Evolutionary conservation across 2,113 vertebrate species (phyloP), one percentile per base, ranked within the genome.

Genomic region (Cathartes aura): DNA sequence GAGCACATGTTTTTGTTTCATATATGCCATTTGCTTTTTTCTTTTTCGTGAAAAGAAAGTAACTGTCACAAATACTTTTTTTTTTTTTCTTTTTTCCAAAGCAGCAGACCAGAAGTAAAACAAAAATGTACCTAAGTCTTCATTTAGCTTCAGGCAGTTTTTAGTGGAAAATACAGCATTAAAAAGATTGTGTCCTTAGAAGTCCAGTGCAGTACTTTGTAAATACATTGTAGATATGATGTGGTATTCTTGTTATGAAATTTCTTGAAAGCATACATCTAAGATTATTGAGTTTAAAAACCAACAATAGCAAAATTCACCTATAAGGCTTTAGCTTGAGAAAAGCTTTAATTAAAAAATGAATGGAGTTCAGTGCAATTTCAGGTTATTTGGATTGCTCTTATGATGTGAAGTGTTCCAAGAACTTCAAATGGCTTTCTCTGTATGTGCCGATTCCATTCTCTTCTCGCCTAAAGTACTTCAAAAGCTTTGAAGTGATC

Each of bases 401-500:
- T 94, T 96, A 40, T 9, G 36, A 43, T 80, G 43, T 82, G 80
- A 96, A 95, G 82, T 94, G 90, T 96, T 95, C 67, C 64, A 76
- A 93, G 85, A 90, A 87, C 58, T 93, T 79, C 74, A 92, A 29
- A 56, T 94, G 68, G 43, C 36, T 97, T 95, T 97, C 87, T 74
- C 47, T 82, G 78, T 32, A 40, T 81, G 63, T 90, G 52, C 80
- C 36, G 40, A 64, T 84, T 85, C 93, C 92, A 81, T 96, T 97
- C 47, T 70, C 32, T 91, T 85, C 78, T 95, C 96, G 91, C 84
- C 81, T 89, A 15, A 83, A 90, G 90, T 75, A 78, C 91, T 98
- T 95, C 86, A 96, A 82, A 96, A 59, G 27, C 90, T 96, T 88
- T 96, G 92, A 98, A 98, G 97, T 97, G 85, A 91, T 96, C 56